Base-by-base conservation (phyloP, 2,113 vertebrate genomes). In the Vidua macroura region DNA sequence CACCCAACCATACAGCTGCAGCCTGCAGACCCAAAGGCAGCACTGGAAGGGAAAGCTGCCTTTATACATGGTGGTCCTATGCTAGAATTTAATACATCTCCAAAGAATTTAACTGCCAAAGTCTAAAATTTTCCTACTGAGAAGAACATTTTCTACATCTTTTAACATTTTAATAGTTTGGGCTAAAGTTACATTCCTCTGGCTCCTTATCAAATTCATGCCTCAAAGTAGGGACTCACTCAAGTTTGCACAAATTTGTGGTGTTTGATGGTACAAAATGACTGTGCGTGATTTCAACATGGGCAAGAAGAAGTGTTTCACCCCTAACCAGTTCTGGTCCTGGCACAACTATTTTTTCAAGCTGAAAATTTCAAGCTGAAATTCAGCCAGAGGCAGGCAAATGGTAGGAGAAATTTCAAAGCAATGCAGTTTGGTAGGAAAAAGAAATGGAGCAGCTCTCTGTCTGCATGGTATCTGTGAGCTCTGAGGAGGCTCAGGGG, bases 271-370 rank as follows among this genome's bases (percentile, higher is more conserved):
- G 59, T 24, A 66, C 19, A 39, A 66, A 88, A 66, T 12, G 21
- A 62, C 51, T 46, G 31, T 2, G 19, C 0, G 0, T 7, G 18
- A 67, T 69, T 67, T 79, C 58, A 60, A 51, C 25, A 35, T 0
- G 7, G 49, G 23, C 58, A 87, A 63, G 33, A 93, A 46, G 18
- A 66, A 84, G 30, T 33, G 35, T 85, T 94, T 80, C 87, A 69
- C 46, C 59, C 33, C 39, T 28, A 68, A 81, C 31, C 0, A 0
- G 21, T 87, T 66, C 63, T 67, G 15, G 46, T 66, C 41, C 74
- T 39, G 53, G 25, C 58, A 63, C 31, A 79, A 80, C 21, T 82
- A 24, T 37, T 92, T 87, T 93, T 82, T 70, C 31, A 66, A 55
- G 39, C 49, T 44, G 55, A 87, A 87, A 69, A 80, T 25, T 72